Evolutionary conservation across 2,113 vertebrate genomes (phyloP).

Genomic region (Lophotis ruficrista): DNA sequence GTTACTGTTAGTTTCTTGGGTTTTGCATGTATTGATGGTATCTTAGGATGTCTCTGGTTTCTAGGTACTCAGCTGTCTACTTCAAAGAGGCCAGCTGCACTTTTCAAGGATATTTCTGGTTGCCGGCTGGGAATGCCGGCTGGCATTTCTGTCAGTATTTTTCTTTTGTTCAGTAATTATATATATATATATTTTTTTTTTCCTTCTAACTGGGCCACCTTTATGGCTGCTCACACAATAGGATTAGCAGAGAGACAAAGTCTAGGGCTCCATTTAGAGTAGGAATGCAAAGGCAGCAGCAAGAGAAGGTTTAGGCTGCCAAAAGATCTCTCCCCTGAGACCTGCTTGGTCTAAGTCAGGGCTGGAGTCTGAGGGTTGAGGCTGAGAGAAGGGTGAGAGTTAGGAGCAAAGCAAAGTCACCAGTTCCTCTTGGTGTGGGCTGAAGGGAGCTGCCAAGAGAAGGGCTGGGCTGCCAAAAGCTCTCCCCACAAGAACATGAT

Average conservation of each 20-base stretch:
- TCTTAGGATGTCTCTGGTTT: not conserved
- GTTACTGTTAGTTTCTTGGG: not conserved
- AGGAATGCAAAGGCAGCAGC: not conserved
- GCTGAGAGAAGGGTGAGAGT: not conserved
- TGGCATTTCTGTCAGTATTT: not conserved
- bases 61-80: not conserved
- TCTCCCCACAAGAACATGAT: accelerated
- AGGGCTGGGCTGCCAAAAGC: not conserved
- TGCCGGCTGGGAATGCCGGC: not conserved
- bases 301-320: not conserved
- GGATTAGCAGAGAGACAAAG: not conserved
- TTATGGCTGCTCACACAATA: not conserved
- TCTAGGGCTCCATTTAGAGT: not conserved
- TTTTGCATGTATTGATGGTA: not conserved
- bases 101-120: not conserved
- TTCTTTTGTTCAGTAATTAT: not conserved
- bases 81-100: not conserved
- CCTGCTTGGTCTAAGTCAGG: not conserved
- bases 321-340: not conserved
- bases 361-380: not conserved
- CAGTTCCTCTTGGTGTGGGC: not conserved
- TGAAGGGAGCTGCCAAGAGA: not conserved
- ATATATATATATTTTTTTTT: not conserved
- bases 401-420: not conserved
- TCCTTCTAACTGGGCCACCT: not conserved